These are phyloP conservation scores for Phoxinus dragarum DNA, from an alignment of 2,797 vertebrate species.

Conservation along the genomic window DNA sequence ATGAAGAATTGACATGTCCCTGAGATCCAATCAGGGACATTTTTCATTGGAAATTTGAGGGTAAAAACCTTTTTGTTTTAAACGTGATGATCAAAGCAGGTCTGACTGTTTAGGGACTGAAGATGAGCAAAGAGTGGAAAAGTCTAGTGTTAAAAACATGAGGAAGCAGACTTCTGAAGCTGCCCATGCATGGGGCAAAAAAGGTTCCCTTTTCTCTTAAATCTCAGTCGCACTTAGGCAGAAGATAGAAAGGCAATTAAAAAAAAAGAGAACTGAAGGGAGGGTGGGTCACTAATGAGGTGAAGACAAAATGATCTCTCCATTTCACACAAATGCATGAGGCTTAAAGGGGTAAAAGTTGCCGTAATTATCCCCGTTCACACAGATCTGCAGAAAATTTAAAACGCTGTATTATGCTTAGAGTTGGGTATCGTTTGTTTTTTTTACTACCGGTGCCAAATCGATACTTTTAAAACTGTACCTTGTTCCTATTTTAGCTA, in stretches of 20 bases:
- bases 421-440: too few relatives aligned
- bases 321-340: conserved; percentile 36
- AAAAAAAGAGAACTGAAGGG: neutral
- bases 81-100: neutral
- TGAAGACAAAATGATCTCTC: conserved; percentile 25
- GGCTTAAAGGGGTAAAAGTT: neutral
- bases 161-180: neutral
- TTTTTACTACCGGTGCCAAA: too few relatives aligned
- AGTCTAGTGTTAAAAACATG: neutral
- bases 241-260: neutral
- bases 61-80: too few relatives aligned
- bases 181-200: neutral
- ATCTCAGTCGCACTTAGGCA: neutral
- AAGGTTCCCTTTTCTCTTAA: neutral
- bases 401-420: too few relatives aligned
- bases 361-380: neutral
- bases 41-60: neutral
- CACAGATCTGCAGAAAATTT: too few relatives aligned
- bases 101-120: neutral
- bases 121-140: neutral
- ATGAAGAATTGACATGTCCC: too few relatives aligned
- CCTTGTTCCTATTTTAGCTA: neutral
- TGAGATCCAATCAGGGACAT: neutral
- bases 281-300: conserved; percentile 11
- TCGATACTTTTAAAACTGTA: too few relatives aligned